Base-by-base conservation (phyloP, 2,113 vertebrate genomes). In the Chaenocephalus aceratus region DNA sequence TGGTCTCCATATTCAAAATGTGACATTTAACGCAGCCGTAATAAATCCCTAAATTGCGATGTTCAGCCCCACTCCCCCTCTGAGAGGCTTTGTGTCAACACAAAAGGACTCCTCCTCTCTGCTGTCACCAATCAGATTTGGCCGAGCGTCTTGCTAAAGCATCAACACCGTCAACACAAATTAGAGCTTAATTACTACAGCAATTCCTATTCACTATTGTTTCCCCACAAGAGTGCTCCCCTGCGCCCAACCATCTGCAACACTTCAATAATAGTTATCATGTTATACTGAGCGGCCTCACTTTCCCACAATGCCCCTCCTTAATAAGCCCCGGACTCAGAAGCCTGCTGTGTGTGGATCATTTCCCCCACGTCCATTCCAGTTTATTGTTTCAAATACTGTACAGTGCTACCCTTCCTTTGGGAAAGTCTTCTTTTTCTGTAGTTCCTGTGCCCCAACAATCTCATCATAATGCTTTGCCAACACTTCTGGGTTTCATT, bases 201-300 rank as follows among this genome's bases (percentile, higher is more conserved):
- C 84, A 90, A 86, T 80, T 83, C 60, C 91, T 89, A 91, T 93
- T 94, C 89, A 89, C 90, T 73, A 92, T 92, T 92, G 91, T 94
- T 90, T 89, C 64, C 86, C 36, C 86, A 69, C 74, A 61, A 46
- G 86, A 84, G 77, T 48, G 53, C 80, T 84, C 82, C 87, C 86
- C 69, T 65, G 87, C 59, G 69, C 87, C 79, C 21, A 65, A 75
- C 93, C 91, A 92, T 94, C 89, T 92, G 91, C 75, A 91, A 81
- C 70, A 83, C 89, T 86, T 93, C 92, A 88, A 86, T 81, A 89
- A 88, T 86, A 88, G 94, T 92, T 91, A 91, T 85, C 87, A 79
- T 91, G 75, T 87, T 88, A 62, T 54, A 75, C 90, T 80, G 88
- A 89, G 86, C 72, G 77, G 80, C 45, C 79, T 82, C 79, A 44